Conservation (phyloP, 53 echinoderm and acorn worm species). For the Zoroaster sp. region DNA sequence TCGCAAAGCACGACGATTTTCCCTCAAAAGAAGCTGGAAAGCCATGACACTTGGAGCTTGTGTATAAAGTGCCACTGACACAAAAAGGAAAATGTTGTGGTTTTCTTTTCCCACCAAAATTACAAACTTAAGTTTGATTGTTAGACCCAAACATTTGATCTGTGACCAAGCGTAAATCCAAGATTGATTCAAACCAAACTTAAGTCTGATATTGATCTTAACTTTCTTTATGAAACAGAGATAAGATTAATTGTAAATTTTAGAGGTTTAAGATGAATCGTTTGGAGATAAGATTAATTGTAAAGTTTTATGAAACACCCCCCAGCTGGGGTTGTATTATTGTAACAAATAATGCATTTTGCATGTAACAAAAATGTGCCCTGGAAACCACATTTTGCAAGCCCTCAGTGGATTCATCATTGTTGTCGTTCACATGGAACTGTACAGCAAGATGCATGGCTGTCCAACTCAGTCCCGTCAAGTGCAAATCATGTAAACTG, state of each 20-base stretch:
- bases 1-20: not conserved
- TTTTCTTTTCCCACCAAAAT: not conserved
- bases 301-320: constrained; percentile 18
- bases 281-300: not conserved
- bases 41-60: not conserved
- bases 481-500: too few relatives aligned
- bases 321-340: too few relatives aligned
- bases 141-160: not conserved
- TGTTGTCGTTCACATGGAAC: too few relatives aligned
- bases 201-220: not conserved
- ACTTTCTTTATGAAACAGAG: not conserved
- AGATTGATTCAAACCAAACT: not conserved
- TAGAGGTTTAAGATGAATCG: not conserved
- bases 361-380: too few relatives aligned
- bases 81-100: not conserved
- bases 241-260: not conserved
- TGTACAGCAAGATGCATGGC: too few relatives aligned
- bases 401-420: too few relatives aligned
- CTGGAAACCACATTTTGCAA: too few relatives aligned
- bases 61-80: too few relatives aligned
- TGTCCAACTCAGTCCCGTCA: too few relatives aligned
- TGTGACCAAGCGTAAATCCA: not conserved
- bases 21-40: not conserved
- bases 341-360: too few relatives aligned
- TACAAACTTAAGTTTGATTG: not conserved